Conservation (phyloP, 2,113 vertebrate species). For the Sander vitreus region DNA sequence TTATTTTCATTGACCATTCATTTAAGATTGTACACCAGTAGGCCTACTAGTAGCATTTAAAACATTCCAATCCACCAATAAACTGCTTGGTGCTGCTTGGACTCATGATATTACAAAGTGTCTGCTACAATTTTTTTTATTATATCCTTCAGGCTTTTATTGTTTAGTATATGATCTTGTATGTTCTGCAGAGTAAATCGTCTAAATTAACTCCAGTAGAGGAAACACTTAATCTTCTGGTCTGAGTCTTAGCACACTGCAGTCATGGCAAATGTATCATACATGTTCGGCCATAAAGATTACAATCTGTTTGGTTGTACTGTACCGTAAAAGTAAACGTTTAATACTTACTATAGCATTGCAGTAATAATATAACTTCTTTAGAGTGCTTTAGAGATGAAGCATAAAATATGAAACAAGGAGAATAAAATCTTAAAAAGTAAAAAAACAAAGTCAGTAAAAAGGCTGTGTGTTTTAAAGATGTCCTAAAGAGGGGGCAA, state of each 20-base stretch:
- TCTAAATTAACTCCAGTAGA: background rate
- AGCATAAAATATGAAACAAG: background rate
- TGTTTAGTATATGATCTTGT: background rate
- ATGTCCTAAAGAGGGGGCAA: constrained; percentile 25
- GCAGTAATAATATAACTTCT: background rate
- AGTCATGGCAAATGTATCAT: background rate
- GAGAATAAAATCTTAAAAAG: constrained; percentile 11
- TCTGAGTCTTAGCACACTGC: background rate
- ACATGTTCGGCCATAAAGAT: constrained; percentile 15
- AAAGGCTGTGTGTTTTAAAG: constrained; percentile 10
- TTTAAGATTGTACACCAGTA: background rate
- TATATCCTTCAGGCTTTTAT: background rate
- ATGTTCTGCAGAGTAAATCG: constrained; percentile 6
- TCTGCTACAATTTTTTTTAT: background rate
- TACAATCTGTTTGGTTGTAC: background rate
- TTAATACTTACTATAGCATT: background rate
- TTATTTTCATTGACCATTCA: background rate
- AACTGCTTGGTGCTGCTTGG: background rate
- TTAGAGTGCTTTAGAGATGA: background rate
- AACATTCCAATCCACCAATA: background rate
- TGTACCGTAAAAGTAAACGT: constrained; percentile 11
- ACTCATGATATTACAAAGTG: background rate
- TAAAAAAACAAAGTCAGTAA: constrained; percentile 6
- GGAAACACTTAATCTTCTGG: background rate
- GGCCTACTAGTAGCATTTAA: background rate